Evolutionary conservation across 2,797 vertebrate genomes (phyloP), one percentile per base, ranked within the genome.

Genomic region (Danio kyathit): DNA sequence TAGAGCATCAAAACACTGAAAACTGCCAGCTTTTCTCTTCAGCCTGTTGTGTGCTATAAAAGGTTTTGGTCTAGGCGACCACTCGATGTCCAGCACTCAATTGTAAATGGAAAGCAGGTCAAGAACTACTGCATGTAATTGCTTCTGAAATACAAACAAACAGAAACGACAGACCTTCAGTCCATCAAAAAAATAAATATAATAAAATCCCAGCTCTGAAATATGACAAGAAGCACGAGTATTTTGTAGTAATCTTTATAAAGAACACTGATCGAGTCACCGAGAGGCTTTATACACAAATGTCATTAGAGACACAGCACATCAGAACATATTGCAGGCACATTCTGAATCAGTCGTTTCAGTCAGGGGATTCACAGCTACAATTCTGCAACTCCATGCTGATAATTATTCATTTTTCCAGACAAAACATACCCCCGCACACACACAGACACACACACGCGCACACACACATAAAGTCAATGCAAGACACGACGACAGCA

Each of bases 201-300:
- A 10, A 6, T 7, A 48, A 13, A 21, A 14, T 52, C 41, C 14
- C 1, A 6, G 5, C 38, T 41, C 6, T 54, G 74, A 72, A 85
- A 86, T 83, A 82, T 64, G 19, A 76, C 11, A 29, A 52, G 73
- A 46, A 8, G 41, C 11, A 10, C 46, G 2, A 10, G 40, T 59
- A 88, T 82, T 91, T 92, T 91, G 91, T 88, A 90, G 88, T 89
- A 86, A 90, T 91, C 88, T 93, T 91, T 92, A 91, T 87, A 88
- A 89, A 89, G 87, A 86, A 90, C 91, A 90, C 81, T 83, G 80
- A 88, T 85, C 86, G 88, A 89, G 87, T 90, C 91, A 90, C 86
- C 89, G 84, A 86, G 73, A 57, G 86, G 91, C 82, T 84, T 90
- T 88, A 88, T 87, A 88, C 87, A 91, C 86, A 85, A 84, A 88